phyloP scores from a whole-genome alignment of 2,888 invertebrate genomes.

The Thyatira batis region DNA sequence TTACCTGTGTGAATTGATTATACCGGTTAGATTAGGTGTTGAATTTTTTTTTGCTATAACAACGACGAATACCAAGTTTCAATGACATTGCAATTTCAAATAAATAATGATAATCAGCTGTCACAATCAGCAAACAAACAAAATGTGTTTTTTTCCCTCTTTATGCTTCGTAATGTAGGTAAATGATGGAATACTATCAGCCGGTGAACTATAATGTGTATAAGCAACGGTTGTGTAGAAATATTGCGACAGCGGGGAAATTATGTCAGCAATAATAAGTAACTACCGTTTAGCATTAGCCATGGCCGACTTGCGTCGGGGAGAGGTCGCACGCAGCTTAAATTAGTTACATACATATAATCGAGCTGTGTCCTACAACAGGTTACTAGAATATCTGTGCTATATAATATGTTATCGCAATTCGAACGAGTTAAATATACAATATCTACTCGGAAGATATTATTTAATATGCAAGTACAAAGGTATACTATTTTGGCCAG shows the following conservation, averaged over 20 bases:
- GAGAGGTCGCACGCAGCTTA: constrained; percentile 17
- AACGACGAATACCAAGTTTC: background rate
- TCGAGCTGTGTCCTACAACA: background rate
- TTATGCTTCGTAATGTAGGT: background rate
- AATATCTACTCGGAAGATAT: no score
- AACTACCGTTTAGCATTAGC: constrained; percentile 39
- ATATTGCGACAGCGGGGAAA: constrained; percentile 13
- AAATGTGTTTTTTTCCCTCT: background rate
- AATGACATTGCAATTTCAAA: background rate
- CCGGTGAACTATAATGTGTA: background rate
- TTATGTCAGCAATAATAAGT: constrained; percentile 46
- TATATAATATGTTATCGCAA: constrained; percentile 17
- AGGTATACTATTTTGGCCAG: no score
- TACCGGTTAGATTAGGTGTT: background rate
- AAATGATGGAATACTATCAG: background rate
- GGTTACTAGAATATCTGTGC: background rate
- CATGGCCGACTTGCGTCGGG: constrained; percentile 62
- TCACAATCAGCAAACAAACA: constrained; percentile 18
- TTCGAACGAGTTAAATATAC: no score
- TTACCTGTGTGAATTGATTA: background rate
- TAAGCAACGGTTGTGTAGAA: constrained; percentile 10
- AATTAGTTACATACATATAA: background rate
- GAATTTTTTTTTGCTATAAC: background rate
- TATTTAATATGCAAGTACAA: no score
- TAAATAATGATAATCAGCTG: constrained; percentile 4